Evolutionary conservation across 2,113 vertebrate species (phyloP), one percentile per base, ranked within the genome.

Genomic region (Reinhardtius hippoglossoides): DNA sequence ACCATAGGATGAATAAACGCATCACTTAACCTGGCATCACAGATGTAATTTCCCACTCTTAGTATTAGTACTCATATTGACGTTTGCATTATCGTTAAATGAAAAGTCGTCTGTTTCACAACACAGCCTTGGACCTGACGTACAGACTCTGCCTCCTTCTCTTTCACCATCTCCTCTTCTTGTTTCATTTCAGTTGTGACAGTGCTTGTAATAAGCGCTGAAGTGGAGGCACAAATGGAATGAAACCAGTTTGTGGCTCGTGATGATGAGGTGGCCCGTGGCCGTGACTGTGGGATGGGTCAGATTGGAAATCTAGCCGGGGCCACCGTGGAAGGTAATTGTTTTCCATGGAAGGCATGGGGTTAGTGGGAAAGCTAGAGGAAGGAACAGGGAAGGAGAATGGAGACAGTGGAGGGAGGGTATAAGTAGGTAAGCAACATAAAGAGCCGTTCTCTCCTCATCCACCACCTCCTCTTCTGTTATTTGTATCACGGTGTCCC

Each of bases 271-370:
- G 76, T 90, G 82, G 73, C 70, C 60, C 67, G 71, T 90, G 83
- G 76, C 71, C 58, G 1, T 79, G 80, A 84, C 74, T 87, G 66
- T 80, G 69, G 68, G 76, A 82, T 77, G 82, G 82, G 84, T 91
- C 82, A 85, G 80, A 88, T 90, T 88, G 82, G 80, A 87, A 85
- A 88, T 90, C 65, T 80, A 68, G 71, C 65, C 31, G 64, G 72
- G 72, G 75, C 82, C 68, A 64, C 68, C 26, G n/a, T 65, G 26
- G 74, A 74, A 81, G 60, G 86, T 89, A 89, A 89, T 91, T 88
- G 88, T 90, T 91, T 92, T 89, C 88, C 82, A 83, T 69, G 74
- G 80, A 77, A 68, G 74, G 75, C 76, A 78, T 18, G 76, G 71
- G 86, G 84, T 89, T 88, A 84, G 74, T 76, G 50, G 60, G 13